Conservation (phyloP, 2,888 invertebrate genomes). For the Plagodis pulveraria region DNA sequence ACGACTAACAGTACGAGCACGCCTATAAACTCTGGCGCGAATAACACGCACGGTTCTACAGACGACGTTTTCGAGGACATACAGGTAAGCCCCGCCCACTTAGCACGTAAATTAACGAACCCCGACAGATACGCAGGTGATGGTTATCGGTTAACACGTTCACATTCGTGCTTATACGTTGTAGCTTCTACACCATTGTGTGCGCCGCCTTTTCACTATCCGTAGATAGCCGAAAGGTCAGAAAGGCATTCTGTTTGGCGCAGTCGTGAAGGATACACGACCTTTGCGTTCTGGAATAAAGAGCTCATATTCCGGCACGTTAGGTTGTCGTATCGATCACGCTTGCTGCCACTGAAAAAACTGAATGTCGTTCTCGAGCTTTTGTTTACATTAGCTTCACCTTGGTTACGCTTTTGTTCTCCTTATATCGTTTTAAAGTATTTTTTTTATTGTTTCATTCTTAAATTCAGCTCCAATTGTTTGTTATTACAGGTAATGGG, state of each 20-base stretch:
- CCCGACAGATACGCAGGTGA: conserved; percentile 65
- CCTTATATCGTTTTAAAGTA: conserved; percentile 31
- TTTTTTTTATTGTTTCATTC: conserved; percentile 24
- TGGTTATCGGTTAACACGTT: conserved; percentile 80
- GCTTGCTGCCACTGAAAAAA: conserved; percentile 42
- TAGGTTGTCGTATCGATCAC: conserved; percentile 54
- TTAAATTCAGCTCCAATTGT: conserved; percentile 34
- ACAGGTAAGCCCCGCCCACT: conserved; percentile 61
- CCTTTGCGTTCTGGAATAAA: conserved; percentile 70
- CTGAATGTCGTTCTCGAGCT: conserved; percentile 47
- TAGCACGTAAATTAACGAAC: conserved; percentile 38
- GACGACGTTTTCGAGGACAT: conserved; percentile 81
- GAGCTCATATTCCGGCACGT: conserved; percentile 80
- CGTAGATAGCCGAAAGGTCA: conserved; percentile 48
- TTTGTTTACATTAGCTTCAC: conserved; percentile 46
- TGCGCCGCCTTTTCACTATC: conserved; percentile 53
- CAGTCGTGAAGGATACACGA: conserved; percentile 51
- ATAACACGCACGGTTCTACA: conserved; percentile 73
- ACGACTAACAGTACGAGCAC: conserved; percentile 78
- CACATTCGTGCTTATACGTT: conserved; percentile 73
- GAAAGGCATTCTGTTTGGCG: conserved; percentile 46
- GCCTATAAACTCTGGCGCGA: conserved; percentile 70
- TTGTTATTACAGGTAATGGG: conserved; percentile 43
- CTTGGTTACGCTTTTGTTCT: conserved; percentile 41
- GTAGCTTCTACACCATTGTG: conserved; percentile 62